Evolutionary conservation across 2,797 vertebrate genomes (phyloP).

Genomic region (Gymnothorax reevesii): DNA sequence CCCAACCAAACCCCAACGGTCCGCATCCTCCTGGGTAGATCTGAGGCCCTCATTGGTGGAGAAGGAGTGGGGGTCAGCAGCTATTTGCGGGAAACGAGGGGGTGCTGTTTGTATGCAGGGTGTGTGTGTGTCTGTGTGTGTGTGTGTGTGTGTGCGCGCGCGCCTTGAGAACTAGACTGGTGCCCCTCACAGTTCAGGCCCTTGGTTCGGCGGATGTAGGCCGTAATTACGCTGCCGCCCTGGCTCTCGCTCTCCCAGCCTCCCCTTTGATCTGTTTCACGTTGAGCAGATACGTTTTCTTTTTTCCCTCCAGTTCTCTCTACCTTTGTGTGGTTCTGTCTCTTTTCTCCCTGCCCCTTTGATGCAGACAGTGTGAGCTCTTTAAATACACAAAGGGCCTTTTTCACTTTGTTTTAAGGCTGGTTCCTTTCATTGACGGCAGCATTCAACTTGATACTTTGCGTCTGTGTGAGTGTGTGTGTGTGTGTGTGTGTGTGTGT

Average conservation of each 20-base stretch:
- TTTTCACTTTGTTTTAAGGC: constrained; percentile 66
- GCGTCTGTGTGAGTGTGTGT: constrained; percentile 18
- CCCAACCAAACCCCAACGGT: neutral
- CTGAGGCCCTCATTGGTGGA: constrained; percentile 73
- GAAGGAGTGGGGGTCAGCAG: constrained; percentile 57
- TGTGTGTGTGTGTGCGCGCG: constrained; percentile 51
- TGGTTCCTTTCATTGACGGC: constrained; percentile 49
- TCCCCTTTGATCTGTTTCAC: constrained; percentile 90
- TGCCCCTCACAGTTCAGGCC: constrained; percentile 65
- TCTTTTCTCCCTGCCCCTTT: constrained; percentile 27
- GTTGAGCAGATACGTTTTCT: constrained; percentile 79
- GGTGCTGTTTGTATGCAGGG: constrained; percentile 67
- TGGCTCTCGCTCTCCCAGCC: constrained; percentile 84
- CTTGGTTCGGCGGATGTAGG: constrained; percentile 83
- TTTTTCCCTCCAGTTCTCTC: constrained; percentile 69
- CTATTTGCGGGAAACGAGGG: constrained; percentile 45
- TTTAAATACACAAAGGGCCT: constrained; percentile 84
- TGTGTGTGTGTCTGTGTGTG: constrained; percentile 54
- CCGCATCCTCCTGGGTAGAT: constrained; percentile 63
- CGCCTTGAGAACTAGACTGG: constrained; percentile 80
- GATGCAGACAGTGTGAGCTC: constrained; percentile 84
- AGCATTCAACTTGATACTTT: constrained; percentile 60
- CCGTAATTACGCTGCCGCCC: constrained; percentile 96
- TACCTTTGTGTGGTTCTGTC: constrained; percentile 61
- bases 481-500: neutral